Evolutionary conservation across 2,888 invertebrate species (phyloP), one percentile per base, ranked within the genome.

Genomic region (Erebia ligea): DNA sequence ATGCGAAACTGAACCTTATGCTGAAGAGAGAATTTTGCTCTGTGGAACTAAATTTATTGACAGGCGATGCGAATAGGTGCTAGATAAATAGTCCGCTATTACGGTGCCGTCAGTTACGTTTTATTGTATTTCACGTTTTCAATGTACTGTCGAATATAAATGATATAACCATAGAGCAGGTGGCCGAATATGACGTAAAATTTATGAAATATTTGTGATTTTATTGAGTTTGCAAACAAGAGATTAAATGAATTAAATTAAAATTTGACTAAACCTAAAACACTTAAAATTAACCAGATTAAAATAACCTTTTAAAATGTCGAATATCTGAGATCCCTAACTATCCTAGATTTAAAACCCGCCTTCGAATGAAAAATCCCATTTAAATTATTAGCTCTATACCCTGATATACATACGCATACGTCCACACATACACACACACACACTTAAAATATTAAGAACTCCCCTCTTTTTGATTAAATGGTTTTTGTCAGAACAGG

Each of bases 61-160:
- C 62, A 62, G 15, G 62, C 62, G 62, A 62, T 15, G 62, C 48
- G 9, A 62, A 48, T 21, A 62, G 62, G 62, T 62, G 62, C 62
- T 62, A 48, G 21, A 62, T 62, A 62, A 62, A 62, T 48, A 48
- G 48, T 21, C 21, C 62, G 62, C 62, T 62, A 48, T 62, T 62
- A 48, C 48, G 45, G 62, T 21, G 45, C 48, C 48, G 21, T 48
- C 62, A 21, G 62, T 62, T 62, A 45, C 62, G 48, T 62, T 61
- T 48, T 62, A 62, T 48, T 62, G 45, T 62, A 45, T 62, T 62
- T 21, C 61, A 48, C 62, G 62, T 48, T 62, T 48, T 48, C 62
- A 62, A 62, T 62, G 48, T 62, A 48, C 62, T 25, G 48, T 48
- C 21, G 48, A 48, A 62, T 48, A 62, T 48, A 48, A 48, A 21